phyloP scores from a whole-genome alignment of 1,140 invertebrate species.

The Dendroctonus valens region DNA sequence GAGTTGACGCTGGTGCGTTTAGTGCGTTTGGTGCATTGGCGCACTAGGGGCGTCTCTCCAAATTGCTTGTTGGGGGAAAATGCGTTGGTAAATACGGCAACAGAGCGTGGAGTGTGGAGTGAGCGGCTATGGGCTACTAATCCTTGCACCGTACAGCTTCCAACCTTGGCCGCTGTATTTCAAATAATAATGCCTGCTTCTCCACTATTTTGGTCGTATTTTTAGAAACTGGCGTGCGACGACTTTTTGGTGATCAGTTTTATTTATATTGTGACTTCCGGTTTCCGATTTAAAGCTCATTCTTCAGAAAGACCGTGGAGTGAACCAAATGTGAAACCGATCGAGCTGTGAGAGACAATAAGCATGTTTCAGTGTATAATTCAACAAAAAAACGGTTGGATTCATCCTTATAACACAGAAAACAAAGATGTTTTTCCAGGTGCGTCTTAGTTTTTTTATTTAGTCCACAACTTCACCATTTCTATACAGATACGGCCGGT shows the following conservation, averaged over 20 bases:
- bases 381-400: constrained; percentile 76
- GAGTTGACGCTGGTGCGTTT: constrained; percentile 3
- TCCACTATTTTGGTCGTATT: constrained; percentile 36
- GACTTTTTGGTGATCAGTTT: constrained; percentile 33
- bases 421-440: constrained; percentile 77
- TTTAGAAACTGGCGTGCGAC: constrained; percentile 38
- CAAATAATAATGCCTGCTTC: constrained; percentile 33
- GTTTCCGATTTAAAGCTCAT: constrained; percentile 20
- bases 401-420: constrained; percentile 66
- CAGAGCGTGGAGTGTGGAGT: constrained; percentile 17
- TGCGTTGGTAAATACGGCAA: constrained; percentile 16
- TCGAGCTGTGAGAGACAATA: constrained; percentile 6
- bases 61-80: constrained; percentile 2
- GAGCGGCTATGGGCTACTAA: constrained; percentile 22
- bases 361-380: constrained; percentile 80
- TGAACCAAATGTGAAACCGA: background rate
- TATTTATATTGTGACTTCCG: constrained; percentile 40
- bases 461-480: background rate
- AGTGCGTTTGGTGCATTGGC: constrained; percentile 9
- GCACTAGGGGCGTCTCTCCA: background rate
- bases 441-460: constrained; percentile 41
- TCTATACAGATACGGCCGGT: background rate
- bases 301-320: constrained; percentile 17
- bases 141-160: constrained; percentile 30
- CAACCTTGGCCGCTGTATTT: constrained; percentile 33